These are phyloP conservation scores for Octopus sinensis DNA, from an alignment of 1,140 invertebrate genomes.

Conservation along the genomic window DNA sequence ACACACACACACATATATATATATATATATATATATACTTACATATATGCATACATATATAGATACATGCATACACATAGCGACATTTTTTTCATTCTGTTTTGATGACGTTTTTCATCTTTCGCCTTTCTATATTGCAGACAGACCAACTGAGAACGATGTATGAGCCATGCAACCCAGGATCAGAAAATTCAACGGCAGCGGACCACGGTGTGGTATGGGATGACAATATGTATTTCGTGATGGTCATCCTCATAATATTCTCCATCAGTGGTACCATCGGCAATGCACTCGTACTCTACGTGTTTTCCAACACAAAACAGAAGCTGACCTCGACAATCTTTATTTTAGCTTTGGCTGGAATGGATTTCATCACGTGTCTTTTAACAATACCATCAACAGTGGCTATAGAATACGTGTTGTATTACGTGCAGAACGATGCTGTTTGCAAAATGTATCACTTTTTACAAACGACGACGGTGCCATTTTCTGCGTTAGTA, in stretches of 20 bases:
- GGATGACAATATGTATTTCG: slow-evolving; percentile 1
- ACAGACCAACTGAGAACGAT: background rate
- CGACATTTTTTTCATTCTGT: background rate
- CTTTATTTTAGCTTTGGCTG: slow-evolving; percentile 48
- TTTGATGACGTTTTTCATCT: background rate
- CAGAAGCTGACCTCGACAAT: slow-evolving; percentile 48
- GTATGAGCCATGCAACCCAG: background rate
- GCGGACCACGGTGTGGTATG: background rate
- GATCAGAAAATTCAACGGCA: background rate
- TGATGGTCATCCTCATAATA: slow-evolving; percentile 12
- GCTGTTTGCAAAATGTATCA: slow-evolving; percentile 46
- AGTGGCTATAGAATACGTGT: slow-evolving; percentile 38
- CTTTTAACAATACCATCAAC: slow-evolving; percentile 47
- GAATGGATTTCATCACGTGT: slow-evolving; percentile 45
- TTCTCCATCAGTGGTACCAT: slow-evolving; percentile 45
- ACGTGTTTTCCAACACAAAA: slow-evolving; percentile 48
- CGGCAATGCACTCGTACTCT: slow-evolving; percentile 50
- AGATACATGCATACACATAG: background rate
- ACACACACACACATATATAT: background rate
- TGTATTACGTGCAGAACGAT: slow-evolving; percentile 32
- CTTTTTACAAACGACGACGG: slow-evolving; percentile 46
- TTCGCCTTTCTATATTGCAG: background rate
- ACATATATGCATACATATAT: background rate
- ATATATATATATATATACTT: background rate
- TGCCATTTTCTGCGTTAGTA: slow-evolving; percentile 48